phyloP scores from a whole-genome alignment of 2,113 vertebrate species.

The Mustelus asterias region DNA sequence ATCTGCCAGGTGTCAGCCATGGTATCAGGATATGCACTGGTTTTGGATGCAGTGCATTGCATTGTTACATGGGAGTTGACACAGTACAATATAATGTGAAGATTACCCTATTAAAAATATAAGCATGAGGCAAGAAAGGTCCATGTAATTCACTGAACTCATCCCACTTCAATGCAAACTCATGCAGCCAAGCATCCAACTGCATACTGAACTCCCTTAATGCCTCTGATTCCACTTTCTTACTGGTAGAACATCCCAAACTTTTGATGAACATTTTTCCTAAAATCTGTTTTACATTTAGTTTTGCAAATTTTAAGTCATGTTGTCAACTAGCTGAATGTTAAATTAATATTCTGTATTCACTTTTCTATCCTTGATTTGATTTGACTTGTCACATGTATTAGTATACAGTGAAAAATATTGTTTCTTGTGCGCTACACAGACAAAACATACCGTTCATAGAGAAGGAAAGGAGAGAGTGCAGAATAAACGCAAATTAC shows the following conservation, averaged over 20 bases:
- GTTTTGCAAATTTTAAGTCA: neutral
- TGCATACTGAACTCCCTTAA: neutral
- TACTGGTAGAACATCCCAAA: neutral
- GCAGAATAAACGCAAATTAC: too few species aligned
- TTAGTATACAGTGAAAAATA: too few species aligned
- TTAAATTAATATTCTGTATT: neutral
- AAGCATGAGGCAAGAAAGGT: neutral
- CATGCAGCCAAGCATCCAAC: neutral
- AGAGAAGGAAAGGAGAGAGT: too few species aligned
- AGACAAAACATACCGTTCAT: too few species aligned
- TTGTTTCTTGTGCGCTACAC: too few species aligned
- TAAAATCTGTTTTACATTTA: neutral
- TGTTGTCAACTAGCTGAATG: neutral
- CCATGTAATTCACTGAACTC: neutral
- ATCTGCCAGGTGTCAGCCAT: neutral
- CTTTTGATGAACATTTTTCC: neutral
- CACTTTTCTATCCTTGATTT: neutral
- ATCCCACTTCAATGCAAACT: neutral
- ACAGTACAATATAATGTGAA: neutral
- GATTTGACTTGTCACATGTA: too few species aligned
- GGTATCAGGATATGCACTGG: neutral
- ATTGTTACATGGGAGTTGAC: neutral
- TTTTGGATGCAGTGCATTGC: neutral
- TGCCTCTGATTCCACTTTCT: neutral
- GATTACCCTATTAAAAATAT: neutral